Evolutionary conservation across 2,888 invertebrate species (phyloP).

Genomic region (Tetramorium bicarinatum): DNA sequence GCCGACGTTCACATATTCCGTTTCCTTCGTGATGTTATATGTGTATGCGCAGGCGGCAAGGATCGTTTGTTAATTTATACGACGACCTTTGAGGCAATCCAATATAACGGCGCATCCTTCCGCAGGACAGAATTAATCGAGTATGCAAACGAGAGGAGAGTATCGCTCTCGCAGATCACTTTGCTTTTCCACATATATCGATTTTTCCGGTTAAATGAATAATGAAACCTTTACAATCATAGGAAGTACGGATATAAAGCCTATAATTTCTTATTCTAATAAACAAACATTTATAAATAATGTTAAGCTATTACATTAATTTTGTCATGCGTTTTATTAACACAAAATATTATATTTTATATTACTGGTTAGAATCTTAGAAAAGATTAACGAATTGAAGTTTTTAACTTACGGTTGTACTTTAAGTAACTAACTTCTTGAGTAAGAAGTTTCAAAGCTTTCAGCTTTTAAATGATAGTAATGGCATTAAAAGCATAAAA

Average conservation of each 20-base stretch:
- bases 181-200: constrained; percentile 30
- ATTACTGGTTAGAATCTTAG: background rate
- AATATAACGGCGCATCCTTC: constrained; percentile 52
- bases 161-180: constrained; percentile 27
- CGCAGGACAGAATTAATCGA: constrained; percentile 57
- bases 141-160: constrained; percentile 54
- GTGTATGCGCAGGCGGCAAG: constrained; percentile 14
- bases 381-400: background rate
- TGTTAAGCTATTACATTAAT: background rate
- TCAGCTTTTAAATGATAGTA: background rate
- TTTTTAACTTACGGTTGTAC: background rate
- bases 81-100: constrained; percentile 53
- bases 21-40: constrained; percentile 39
- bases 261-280: constrained; percentile 1
- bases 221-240: constrained; percentile 5
- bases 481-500: background rate
- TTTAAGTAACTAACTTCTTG: background rate
- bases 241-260: constrained; percentile 7
- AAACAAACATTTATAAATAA: constrained; percentile 9
- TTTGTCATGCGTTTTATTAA: constrained; percentile 5
- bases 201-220: constrained; percentile 26
- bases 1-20: constrained; percentile 44
- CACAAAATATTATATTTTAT: background rate
- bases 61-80: constrained; percentile 66
- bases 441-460: background rate